Conservation (phyloP, 2,888 invertebrate genomes). For the Scaptodrosophila latifasciaeformis region DNA sequence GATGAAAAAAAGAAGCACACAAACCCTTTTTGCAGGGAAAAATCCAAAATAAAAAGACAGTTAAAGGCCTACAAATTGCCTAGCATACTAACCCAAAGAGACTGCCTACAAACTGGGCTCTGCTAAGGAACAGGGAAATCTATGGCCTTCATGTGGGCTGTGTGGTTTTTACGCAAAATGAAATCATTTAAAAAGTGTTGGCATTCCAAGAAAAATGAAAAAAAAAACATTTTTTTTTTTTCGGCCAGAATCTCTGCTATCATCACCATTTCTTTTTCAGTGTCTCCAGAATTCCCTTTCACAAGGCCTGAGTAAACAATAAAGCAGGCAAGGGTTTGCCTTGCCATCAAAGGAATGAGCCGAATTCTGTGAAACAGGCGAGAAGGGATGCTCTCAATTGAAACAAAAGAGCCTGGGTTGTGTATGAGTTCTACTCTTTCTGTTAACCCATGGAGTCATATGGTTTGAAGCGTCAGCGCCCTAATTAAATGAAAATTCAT, state of each 20-base stretch:
- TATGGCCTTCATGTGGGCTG: background rate
- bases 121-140: too few relatives aligned
- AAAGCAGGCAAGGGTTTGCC: conserved; percentile 39
- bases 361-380: background rate
- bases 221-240: background rate
- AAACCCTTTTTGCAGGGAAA: conserved; percentile 19
- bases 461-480: conserved; percentile 33
- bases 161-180: conserved; percentile 54
- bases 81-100: conserved; percentile 24
- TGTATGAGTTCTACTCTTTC: too few relatives aligned
- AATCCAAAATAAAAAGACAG: conserved; percentile 14
- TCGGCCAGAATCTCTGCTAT: background rate
- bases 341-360: conserved; percentile 54
- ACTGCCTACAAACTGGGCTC: too few relatives aligned
- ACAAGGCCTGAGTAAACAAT: conserved; percentile 50
- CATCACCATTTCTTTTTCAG: conserved; percentile 20
- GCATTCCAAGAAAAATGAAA: too few relatives aligned
- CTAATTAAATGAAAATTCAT: conserved; percentile 67
- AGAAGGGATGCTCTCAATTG: too few relatives aligned
- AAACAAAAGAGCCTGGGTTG: too few relatives aligned
- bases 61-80: conserved; percentile 50
- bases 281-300: conserved; percentile 15
- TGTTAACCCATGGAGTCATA: too few relatives aligned
- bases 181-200: conserved; percentile 62
- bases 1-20: background rate